A percentile compares a stretch with the other conserved stretches of the same genome.
Conservation (phyloP, 1,140 invertebrate genomes). For the Arion vulgaris region DNA sequence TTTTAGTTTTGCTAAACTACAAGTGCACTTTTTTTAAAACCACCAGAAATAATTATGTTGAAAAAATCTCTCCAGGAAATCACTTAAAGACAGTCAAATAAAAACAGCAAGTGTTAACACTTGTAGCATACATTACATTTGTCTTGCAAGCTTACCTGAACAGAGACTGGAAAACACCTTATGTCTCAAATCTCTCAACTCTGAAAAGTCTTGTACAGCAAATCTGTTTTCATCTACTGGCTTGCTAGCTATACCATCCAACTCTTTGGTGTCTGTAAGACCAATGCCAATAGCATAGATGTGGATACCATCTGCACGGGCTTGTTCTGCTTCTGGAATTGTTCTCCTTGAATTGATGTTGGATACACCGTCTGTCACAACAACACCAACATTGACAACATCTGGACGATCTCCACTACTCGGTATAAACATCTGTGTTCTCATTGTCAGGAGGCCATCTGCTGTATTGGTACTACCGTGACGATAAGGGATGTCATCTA, state of each 20-base stretch:
- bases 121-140: too few species aligned
- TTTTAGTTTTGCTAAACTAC: too few species aligned
- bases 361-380: constrained; percentile 19
- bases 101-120: too few species aligned
- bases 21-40: too few species aligned
- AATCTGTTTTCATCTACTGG: constrained; percentile 10
- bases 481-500: constrained; percentile 8
- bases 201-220: constrained; percentile 10
- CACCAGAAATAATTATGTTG: too few species aligned
- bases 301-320: constrained; percentile 6
- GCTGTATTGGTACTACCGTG: constrained; percentile 24
- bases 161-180: constrained; percentile 7
- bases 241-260: constrained; percentile 26
- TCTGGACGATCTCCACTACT: constrained; percentile 5
- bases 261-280: constrained; percentile 7
- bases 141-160: neutral
- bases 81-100: too few species aligned
- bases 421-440: constrained; percentile 13
- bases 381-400: constrained; percentile 25
- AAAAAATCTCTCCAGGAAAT: too few species aligned
- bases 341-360: constrained; percentile 22
- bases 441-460: constrained; percentile 10
- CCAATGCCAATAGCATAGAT: constrained; percentile 25
- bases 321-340: constrained; percentile 23
- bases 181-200: constrained; percentile 11